A percentile compares a stretch with the other conserved stretches of the same genome.
phyloP scores from a whole-genome alignment of 2,888 invertebrate species.

The Chromoteleia sp. region DNA sequence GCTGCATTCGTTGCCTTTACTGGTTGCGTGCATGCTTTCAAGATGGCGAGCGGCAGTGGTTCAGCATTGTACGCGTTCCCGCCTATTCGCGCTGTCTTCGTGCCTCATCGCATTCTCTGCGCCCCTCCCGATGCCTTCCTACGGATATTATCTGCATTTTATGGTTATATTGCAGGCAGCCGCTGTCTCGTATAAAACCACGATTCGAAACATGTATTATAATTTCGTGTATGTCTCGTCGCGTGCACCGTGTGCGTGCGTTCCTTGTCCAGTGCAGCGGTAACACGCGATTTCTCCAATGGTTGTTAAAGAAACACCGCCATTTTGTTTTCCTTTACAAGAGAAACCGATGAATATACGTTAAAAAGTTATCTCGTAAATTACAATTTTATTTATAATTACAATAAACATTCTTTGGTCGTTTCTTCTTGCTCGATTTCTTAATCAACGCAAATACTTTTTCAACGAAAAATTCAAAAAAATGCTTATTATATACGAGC shows the following conservation, averaged over 20 bases:
- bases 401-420: conserved; percentile 13
- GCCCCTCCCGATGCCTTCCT: conserved; percentile 75
- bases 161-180: conserved; percentile 83
- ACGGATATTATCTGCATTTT: conserved; percentile 84
- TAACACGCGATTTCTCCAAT: conserved; percentile 72
- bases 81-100: conserved; percentile 62
- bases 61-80: conserved; percentile 60
- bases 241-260: conserved; percentile 68
- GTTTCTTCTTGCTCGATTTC: background rate
- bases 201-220: conserved; percentile 80
- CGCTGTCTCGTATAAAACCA: conserved; percentile 77
- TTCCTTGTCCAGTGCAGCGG: conserved; percentile 67
- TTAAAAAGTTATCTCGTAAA: conserved; percentile 22
- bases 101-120: conserved; percentile 72
- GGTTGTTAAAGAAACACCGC: conserved; percentile 59
- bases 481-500: no score
- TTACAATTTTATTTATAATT: conserved; percentile 49
- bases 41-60: conserved; percentile 65
- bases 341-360: conserved; percentile 40
- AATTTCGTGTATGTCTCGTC: conserved; percentile 76
- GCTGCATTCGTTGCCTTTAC: conserved; percentile 64
- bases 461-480: background rate
- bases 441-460: background rate
- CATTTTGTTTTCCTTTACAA: conserved; percentile 61
- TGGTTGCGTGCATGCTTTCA: conserved; percentile 70